A percentile compares a stretch with the other conserved stretches of the same genome.
Evolutionary conservation across 2,888 invertebrate genomes (phyloP).

Genomic region (Agrotis ipsilon): DNA sequence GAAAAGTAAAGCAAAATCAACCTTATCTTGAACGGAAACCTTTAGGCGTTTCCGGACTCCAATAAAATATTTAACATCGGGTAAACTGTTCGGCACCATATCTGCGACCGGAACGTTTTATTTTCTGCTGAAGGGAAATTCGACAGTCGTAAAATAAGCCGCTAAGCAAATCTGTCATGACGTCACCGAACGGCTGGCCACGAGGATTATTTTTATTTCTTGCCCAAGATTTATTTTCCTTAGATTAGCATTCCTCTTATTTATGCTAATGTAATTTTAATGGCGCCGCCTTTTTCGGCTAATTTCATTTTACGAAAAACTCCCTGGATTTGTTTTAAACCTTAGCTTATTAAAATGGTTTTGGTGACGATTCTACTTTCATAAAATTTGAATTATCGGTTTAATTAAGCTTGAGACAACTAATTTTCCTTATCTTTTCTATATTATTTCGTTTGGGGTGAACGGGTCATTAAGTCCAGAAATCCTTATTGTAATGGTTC

Average conservation of each 20-base stretch:
- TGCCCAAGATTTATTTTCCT: conserved; percentile 88
- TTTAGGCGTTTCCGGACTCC: conserved; percentile 27
- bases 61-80: conserved; percentile 57
- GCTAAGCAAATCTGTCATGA: conserved; percentile 79
- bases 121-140: conserved; percentile 61
- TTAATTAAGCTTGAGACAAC: conserved; percentile 70
- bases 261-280: conserved; percentile 92
- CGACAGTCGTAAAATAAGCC: conserved; percentile 67
- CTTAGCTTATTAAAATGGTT: conserved; percentile 85
- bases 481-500: conserved; percentile 53
- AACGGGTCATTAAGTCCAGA: conserved; percentile 65
- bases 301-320: conserved; percentile 90
- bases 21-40: conserved; percentile 49
- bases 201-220: conserved; percentile 89
- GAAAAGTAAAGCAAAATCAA: conserved; percentile 34
- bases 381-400: conserved; percentile 84
- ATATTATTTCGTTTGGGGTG: conserved; percentile 56
- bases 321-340: conserved; percentile 86
- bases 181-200: conserved; percentile 80
- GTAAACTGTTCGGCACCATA: conserved; percentile 53
- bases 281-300: conserved; percentile 89
- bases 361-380: conserved; percentile 82
- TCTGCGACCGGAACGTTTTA: conserved; percentile 53
- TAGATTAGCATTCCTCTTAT: conserved; percentile 91
- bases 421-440: conserved; percentile 65